Base-by-base conservation (phyloP, 2,113 vertebrate genomes). In the Loxodonta africana region DNA sequence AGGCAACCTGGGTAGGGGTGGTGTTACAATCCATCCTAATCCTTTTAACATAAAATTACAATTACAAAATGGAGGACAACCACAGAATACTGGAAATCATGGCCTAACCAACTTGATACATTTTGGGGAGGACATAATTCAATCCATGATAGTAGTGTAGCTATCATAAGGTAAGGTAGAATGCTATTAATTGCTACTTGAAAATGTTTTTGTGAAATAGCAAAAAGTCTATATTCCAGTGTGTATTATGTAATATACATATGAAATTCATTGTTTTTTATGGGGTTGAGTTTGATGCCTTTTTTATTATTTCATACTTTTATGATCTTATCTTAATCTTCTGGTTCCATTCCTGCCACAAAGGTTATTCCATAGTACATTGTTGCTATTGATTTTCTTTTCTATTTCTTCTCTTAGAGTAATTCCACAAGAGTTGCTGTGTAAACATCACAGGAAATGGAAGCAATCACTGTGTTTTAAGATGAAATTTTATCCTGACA, bases 341-440 rank as follows among this genome's bases (percentile, higher is more conserved):
- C 87, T 97, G 80, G 90, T 96, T 97, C 92, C 20, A 0, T 97
- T 95, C 63, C 53, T 96, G 82, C 93, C 76, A 83, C 95, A 96
- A 94, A 97, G 76, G 82, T 97, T 96, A 96, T 98, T 98, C 98
- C 89, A 53, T 89, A 89, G 95, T 97, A 48, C 63, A 88, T 1
- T 89, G 93, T 82, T 94, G 81, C 69, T 97, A 97, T 96, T 98
- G 97, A 98, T 97, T 98, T 98, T 97, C 90, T 94, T 93, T 96
- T 97, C 91, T 97, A 71, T 94, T 96, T 97, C 96, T 91, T 97
- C 53, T 95, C 95, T 96, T 78, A 85, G 78, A 96, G 87, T 96
- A 86, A 97, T 97, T 98, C 87, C 93, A 57, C 82, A 86, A 82
- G 71, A 96, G 96, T 88, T 98, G 51, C 97, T 95, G 74, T 97